Evolutionary conservation across 2,113 vertebrate species (phyloP).

Genomic region (Otis tarda): DNA sequence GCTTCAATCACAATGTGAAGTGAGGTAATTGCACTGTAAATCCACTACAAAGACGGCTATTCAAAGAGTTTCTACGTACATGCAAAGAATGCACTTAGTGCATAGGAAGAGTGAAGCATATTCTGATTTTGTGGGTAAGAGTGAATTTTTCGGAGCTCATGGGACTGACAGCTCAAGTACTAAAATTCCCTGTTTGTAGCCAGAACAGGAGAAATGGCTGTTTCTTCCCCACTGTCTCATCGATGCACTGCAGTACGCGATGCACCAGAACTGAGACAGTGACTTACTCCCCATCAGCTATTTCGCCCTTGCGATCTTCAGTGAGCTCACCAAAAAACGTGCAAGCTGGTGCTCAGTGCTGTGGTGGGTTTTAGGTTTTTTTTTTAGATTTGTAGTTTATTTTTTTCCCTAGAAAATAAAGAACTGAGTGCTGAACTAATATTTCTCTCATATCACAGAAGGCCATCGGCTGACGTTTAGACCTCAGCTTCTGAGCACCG

Average conservation of each 20-base stretch:
- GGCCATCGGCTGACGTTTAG: not conserved
- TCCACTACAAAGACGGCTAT: not conserved
- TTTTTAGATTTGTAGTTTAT: not conserved
- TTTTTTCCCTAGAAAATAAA: not conserved
- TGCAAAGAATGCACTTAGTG: slow-evolving; percentile 25
- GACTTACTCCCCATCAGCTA: not conserved
- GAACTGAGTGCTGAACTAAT: not conserved
- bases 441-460: not conserved
- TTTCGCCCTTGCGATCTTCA: not conserved
- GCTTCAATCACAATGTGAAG: not conserved
- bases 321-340: not conserved
- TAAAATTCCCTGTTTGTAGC: not conserved
- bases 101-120: not conserved
- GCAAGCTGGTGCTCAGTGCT: not conserved
- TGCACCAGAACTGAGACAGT: not conserved
- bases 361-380: not conserved
- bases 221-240: not conserved
- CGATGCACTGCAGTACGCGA: not conserved
- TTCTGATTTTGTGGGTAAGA: not conserved
- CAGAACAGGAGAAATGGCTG: not conserved
- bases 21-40: not conserved
- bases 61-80: not conserved
- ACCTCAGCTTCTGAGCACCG: not conserved
- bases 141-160: not conserved
- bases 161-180: not conserved